Percentiles rank a stretch among this genome's conserved stretches.
These are phyloP conservation scores for Podarcis raffonei DNA, from an alignment of 2,113 vertebrate species.

Conservation along the genomic window DNA sequence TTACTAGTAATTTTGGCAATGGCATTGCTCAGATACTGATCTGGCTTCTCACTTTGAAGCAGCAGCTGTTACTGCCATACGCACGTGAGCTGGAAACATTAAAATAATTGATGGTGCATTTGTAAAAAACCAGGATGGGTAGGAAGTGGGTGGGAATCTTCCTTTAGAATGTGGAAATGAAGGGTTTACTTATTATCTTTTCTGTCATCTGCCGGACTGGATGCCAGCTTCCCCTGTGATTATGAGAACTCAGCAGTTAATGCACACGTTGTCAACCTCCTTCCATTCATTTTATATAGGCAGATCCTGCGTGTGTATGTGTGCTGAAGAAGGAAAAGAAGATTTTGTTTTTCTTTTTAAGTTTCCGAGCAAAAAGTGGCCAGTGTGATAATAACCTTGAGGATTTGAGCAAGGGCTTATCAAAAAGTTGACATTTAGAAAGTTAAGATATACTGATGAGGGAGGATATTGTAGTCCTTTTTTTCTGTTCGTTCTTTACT, in stretches of 20 bases:
- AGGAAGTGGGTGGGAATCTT: neutral
- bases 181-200: slow-evolving; percentile 39
- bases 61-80: slow-evolving; percentile 19
- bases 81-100: neutral
- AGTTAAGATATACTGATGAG: too few species aligned
- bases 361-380: neutral
- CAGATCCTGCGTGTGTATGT: neutral
- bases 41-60: neutral
- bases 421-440: neutral
- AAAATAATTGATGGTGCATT: neutral
- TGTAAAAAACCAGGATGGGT: slow-evolving; percentile 11
- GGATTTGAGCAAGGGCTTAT: neutral
- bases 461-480: too few species aligned
- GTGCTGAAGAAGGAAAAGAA: neutral
- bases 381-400: neutral
- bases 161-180: slow-evolving; percentile 23
- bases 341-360: neutral
- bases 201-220: slow-evolving; percentile 23
- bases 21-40: neutral
- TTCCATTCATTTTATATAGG: slow-evolving; percentile 42
- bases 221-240: slow-evolving; percentile 17
- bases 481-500: too few species aligned
- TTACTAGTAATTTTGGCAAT: neutral
- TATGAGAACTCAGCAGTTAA: slow-evolving; percentile 17
- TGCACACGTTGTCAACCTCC: slow-evolving; percentile 24